Evolutionary conservation across 1,140 invertebrate genomes (phyloP), one percentile per base, ranked within the genome.

Genomic region (Subanguina moxae): DNA sequence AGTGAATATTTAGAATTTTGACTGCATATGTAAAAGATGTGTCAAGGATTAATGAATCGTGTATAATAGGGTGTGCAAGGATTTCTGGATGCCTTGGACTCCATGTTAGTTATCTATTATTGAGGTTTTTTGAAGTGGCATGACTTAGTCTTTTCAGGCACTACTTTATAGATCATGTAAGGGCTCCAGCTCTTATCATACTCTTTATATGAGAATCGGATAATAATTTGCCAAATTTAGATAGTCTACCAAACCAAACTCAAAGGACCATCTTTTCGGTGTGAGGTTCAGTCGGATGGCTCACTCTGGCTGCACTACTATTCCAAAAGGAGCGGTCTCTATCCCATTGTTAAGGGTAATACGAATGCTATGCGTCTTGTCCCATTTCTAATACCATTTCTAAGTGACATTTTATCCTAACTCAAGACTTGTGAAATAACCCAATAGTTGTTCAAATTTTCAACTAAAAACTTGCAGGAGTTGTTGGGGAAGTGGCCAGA

Each of bases 271-370:
- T 77, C 80, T 25, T 82, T 84, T 62, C 84, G 84, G 52, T 84
- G 84, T 72, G 84, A 85, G 52, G 66, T 71, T 13, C 76, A 80
- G 25, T 59, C 71, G 9, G 82, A 84, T 68, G 84, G 83, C 8
- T 75, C 75, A n/a, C 46, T 72, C 27, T 66, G 77, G 15, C 65
- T 84, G 5, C 84, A 85, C 73, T 85, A 85, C 65, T 85, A 85
- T 68, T 84, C 83, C 8, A 77, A 74, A 30, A 62, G 84, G 19
- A 75, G 69, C 11, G 84, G 83, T 0, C 71, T 85, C 1, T 84
- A 85, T 70, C 84, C 84, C 13, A 84, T 85, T 67, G 84, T 85
- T 13, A 82, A 83, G 71, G 84, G 84, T 84, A 45, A 0, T 56
- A 1, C 8, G n/a, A n/a, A n/a, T n/a, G n/a, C n/a, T n/a, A n/a